Evolutionary conservation across 1,140 invertebrate species (phyloP).

Genomic region (Saccostrea cuccullata): DNA sequence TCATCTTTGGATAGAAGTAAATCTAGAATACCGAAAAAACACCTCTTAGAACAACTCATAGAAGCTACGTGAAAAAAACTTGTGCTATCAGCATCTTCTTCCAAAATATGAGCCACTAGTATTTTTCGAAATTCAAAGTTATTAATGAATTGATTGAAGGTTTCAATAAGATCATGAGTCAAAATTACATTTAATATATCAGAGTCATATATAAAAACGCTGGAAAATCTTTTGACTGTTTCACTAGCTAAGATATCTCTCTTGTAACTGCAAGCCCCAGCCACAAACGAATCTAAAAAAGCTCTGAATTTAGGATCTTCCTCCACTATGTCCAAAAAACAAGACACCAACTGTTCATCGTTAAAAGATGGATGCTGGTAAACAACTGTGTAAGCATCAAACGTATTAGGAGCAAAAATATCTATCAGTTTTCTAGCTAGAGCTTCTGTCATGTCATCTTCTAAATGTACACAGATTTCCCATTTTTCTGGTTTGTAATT

Average conservation of each 20-base stretch:
- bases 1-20: neutral
- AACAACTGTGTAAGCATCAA: neutral
- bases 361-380: neutral
- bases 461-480: neutral
- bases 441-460: too few relatives aligned
- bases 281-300: neutral
- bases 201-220: too few relatives aligned
- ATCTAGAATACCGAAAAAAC: neutral
- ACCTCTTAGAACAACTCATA: neutral
- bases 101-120: neutral
- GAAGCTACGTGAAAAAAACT: too few relatives aligned
- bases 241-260: neutral
- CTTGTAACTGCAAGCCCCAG: neutral
- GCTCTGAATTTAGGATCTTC: neutral
- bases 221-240: too few relatives aligned
- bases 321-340: neutral
- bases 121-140: neutral
- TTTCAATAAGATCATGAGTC: too few relatives aligned
- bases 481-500: neutral
- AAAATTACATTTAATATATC: too few relatives aligned
- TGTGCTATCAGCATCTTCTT: too few relatives aligned
- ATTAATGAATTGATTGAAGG: neutral
- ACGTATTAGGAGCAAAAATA: neutral
- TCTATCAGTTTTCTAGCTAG: neutral
- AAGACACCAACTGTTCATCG: neutral